Evolutionary conservation across 2,888 invertebrate species (phyloP), one percentile per base, ranked within the genome.

Genomic region (Azorinus chamasolen): DNA sequence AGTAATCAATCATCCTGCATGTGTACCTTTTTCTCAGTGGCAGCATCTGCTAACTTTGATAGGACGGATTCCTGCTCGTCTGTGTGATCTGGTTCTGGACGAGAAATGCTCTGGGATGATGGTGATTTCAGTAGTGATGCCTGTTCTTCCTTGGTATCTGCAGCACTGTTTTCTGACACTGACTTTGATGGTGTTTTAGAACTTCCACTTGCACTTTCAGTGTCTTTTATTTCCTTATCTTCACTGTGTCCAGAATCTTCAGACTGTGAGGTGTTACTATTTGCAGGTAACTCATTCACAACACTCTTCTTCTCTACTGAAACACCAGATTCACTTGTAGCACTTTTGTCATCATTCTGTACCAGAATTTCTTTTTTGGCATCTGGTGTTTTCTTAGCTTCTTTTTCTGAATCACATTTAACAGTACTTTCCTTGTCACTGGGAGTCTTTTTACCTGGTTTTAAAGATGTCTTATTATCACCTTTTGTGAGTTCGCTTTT

Each of bases 11-110:
- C n/a, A n/a, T 10, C 32, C 4, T 8, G 14, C 45, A 5, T 22
- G 16, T 4, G 16, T 55, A 70, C 72, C 61, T 70, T 64, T 48
- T 66, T 70, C 46, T 69, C 76, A 22, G 66, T 53, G 32, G 62
- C 71, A 39, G 66, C 61, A 10, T 55, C 69, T n/a, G 80, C 73
- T 27, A 73, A 69, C 32, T 72, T 65, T 20, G 68, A 46, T 18
- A 79, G 61, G 12, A 74, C 79, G 39, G 69, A 51, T 22, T 81
- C 81, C 62, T 81, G 74, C 43, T 68, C 54, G 5, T 81, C 61
- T 48, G 81, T 77, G 50, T 77, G 77, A 58, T 81, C 81, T 43
- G 71, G 75, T 20, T 59, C 51, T 27, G 78, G 75, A 50, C 81
- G 58, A 10, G 64, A 37, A 39, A 81, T 81, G 48, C 65, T 69